Evolutionary conservation across 2,888 invertebrate genomes (phyloP), one percentile per base, ranked within the genome.

Genomic region (Lithophane ornitopus): DNA sequence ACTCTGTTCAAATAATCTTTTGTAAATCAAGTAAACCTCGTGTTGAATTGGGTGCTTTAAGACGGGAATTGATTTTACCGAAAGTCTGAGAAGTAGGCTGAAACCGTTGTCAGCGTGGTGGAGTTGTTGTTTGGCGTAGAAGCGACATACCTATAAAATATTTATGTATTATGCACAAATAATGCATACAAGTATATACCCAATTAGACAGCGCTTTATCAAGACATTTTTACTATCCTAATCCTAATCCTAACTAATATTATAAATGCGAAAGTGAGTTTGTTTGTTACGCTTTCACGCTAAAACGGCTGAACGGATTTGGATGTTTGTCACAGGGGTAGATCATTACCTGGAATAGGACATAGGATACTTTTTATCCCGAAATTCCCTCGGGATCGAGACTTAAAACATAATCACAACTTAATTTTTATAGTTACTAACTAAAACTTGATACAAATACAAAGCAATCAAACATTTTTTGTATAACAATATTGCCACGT

Each of bases 1-100:
- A 77, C 63, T 54, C 81, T 74, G 70, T 66, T 63, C 81, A 83
- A 81, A 83, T 78, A 78, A 74, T 81, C 77, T 78, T 61, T 74
- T 74, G 74, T 71, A 69, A 84, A 84, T 84, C 77, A 78, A 77
- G 70, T 69, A 68, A 84, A 74, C 58, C 61, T 71, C 63, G 44
- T 68, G 34, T 62, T 49, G 66, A 72, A 72, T 58, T 49, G 63
- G 66, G 56, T 46, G 39, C 52, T 68, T 58, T 56, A 44, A 56
- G 56, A 22, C 39, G 3, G 19, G 34, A 76, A 76, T 68, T 65
- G 54, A 72, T 82, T 49, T 67, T 46, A 39, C 52, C 39, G 49
- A 63, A 39, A 63, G 46, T 41, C 46, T 28, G 9, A 39, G n/a
- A 54, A 56, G 49, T 28, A 28, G 54, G 0, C 3, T 41, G 16